phyloP scores from a whole-genome alignment of 1,140 invertebrate genomes.

The Heliconius nattereri region DNA sequence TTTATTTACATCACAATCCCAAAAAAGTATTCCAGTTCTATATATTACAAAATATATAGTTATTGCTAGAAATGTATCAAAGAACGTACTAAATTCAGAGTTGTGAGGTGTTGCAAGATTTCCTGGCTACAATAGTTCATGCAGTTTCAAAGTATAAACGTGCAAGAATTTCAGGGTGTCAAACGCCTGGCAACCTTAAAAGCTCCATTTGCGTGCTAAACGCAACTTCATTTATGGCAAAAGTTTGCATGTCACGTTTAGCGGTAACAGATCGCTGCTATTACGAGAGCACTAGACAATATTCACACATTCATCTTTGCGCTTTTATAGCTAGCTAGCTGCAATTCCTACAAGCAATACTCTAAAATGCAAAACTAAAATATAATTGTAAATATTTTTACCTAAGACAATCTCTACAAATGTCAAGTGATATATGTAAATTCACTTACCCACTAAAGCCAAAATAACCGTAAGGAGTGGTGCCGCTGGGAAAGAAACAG shows the following conservation, averaged over 20 bases:
- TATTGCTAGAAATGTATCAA: neutral
- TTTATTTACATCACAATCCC: no score
- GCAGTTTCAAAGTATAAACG: conserved; percentile 41
- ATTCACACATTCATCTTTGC: conserved; percentile 32
- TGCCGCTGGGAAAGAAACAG: conserved; percentile 96
- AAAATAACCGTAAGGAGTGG: conserved; percentile 98
- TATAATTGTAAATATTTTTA: neutral
- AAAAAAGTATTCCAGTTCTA: neutral
- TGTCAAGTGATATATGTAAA: neutral
- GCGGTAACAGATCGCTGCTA: conserved; percentile 28
- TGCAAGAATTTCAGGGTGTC: conserved; percentile 34
- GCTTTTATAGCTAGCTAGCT: neutral
- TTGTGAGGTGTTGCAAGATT: conserved; percentile 7
- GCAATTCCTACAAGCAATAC: neutral
- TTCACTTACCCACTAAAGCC: conserved; percentile 96
- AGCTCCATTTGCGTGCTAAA: conserved; percentile 40
- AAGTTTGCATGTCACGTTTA: conserved; percentile 37
- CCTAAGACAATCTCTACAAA: neutral
- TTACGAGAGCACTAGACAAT: conserved; percentile 10
- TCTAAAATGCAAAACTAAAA: neutral
- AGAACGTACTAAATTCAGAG: neutral
- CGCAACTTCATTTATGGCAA: conserved; percentile 31
- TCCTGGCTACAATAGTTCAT: conserved; percentile 32
- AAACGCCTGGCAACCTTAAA: conserved; percentile 35
- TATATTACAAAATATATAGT: neutral